Conservation (phyloP, 2,888 invertebrate species). For the Tinea pellionella region DNA sequence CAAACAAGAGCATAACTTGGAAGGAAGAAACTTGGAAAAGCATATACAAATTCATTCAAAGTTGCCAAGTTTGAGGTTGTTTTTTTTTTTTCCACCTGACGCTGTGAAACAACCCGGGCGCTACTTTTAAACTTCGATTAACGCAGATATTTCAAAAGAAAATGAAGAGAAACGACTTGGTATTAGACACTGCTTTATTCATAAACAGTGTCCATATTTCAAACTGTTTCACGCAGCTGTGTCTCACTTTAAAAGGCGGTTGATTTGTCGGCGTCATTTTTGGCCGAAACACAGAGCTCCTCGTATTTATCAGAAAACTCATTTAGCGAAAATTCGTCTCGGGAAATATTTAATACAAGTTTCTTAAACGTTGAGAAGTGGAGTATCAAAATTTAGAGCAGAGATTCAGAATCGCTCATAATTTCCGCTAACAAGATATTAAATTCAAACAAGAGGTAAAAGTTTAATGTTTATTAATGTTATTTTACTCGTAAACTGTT, state of each 20-base stretch:
- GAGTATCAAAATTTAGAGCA: background rate
- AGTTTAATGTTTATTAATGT: background rate
- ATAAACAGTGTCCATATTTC: slow-evolving; percentile 41
- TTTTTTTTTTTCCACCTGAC: background rate
- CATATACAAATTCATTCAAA: slow-evolving; percentile 10
- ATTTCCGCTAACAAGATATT: background rate
- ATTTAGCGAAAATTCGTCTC: slow-evolving; percentile 1
- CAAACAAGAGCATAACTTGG: slow-evolving; percentile 6
- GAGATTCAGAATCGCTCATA: background rate
- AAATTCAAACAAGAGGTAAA: background rate
- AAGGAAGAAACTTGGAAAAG: slow-evolving; percentile 3
- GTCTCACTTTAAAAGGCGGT: background rate
- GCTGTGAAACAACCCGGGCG: background rate
- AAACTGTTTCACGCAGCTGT: slow-evolving; percentile 18
- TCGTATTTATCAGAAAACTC: slow-evolving; percentile 11
- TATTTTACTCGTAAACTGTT: background rate
- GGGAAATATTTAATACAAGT: slow-evolving; percentile 3
- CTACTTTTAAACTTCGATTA: background rate
- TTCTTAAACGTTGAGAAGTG: background rate
- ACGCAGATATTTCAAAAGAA: slow-evolving; percentile 13
- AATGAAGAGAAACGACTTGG: slow-evolving; percentile 39
- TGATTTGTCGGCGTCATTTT: slow-evolving; percentile 7
- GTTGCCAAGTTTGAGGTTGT: background rate
- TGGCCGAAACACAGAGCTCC: slow-evolving; percentile 3
- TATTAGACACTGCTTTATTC: slow-evolving; percentile 42